Conservation (phyloP, 92 coral and sea anemone species). For the Blastomussa wellsi region DNA sequence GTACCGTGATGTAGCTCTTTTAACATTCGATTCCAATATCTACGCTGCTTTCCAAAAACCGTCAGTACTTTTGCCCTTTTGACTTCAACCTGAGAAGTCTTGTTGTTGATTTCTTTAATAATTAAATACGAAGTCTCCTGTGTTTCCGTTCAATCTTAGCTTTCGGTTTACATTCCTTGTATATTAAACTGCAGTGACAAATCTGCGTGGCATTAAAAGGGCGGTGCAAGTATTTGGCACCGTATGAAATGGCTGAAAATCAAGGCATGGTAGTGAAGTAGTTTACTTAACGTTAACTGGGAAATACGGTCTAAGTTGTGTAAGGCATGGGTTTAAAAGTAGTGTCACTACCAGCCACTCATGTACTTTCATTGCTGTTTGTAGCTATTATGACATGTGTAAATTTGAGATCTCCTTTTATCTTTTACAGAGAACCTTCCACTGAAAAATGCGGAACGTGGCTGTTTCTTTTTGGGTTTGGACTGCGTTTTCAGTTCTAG, state of each 20-base stretch:
- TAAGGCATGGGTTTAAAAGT: neutral
- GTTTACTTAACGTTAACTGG: too few species aligned
- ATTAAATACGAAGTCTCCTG: too few species aligned
- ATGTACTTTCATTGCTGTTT: neutral
- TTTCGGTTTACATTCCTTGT: too few species aligned
- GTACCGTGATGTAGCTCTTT: too few species aligned
- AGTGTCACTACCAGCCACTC: neutral
- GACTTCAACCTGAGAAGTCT: neutral
- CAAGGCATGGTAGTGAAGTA: neutral
- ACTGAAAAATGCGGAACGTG: slow-evolving; percentile 9
- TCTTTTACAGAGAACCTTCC: slow-evolving; percentile 8
- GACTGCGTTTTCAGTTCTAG: slow-evolving; percentile 16
- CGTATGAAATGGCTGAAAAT: neutral
- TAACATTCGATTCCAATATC: neutral
- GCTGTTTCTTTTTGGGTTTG: slow-evolving; percentile 5
- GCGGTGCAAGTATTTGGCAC: neutral
- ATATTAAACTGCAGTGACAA: too few species aligned
- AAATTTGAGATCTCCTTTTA: neutral
- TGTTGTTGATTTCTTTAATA: too few species aligned
- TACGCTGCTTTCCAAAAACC: neutral
- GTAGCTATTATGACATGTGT: neutral
- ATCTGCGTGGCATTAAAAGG: too few species aligned
- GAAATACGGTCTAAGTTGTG: too few species aligned
- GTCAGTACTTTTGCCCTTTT: too few species aligned
- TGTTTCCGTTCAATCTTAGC: too few species aligned